A percentile compares a stretch with the other conserved stretches of the same genome.
Evolutionary conservation across 2,797 vertebrate genomes (phyloP).

Genomic region (Tragopan temminckii): DNA sequence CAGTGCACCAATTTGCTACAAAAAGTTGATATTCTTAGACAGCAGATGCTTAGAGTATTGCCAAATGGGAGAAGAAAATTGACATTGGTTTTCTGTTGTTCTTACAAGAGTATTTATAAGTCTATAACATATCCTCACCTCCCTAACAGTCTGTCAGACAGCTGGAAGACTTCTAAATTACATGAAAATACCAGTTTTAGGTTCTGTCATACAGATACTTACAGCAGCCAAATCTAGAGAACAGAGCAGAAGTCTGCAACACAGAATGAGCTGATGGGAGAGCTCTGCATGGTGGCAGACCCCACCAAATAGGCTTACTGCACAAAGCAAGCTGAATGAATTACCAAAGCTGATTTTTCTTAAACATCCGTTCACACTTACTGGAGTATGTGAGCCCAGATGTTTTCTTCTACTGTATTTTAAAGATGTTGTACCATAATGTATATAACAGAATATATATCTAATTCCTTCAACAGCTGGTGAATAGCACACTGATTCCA

Average conservation of each 20-base stretch:
- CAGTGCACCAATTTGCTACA: neutral
- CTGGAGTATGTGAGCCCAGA: neutral
- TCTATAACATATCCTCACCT: conserved; percentile 51
- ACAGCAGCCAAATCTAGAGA: conserved; percentile 30
- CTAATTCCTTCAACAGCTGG: neutral
- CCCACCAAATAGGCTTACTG: conserved; percentile 19
- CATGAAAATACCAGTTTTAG: conserved; percentile 44
- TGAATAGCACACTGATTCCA: neutral
- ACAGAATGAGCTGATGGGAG: conserved; percentile 59
- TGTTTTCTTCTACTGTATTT: neutral
- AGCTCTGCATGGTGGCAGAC: conserved; percentile 3
- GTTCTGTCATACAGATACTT: conserved; percentile 55
- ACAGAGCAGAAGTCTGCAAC: conserved; percentile 42
- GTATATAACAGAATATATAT: neutral
- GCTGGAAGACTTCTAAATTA: conserved; percentile 49
- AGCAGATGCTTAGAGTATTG: conserved; percentile 3
- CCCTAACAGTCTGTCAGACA: conserved; percentile 57
- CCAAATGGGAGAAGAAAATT: conserved; percentile 42
- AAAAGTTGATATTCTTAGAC: conserved; percentile 8
- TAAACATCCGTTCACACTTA: neutral
- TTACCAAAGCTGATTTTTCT: neutral
- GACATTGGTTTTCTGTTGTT: conserved; percentile 9
- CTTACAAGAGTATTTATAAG: conserved; percentile 9
- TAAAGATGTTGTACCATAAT: neutral
- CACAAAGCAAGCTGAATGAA: conserved; percentile 27